These are phyloP conservation scores for Tachycineta bicolor DNA, from an alignment of 2,113 vertebrate species.

Conservation along the genomic window DNA sequence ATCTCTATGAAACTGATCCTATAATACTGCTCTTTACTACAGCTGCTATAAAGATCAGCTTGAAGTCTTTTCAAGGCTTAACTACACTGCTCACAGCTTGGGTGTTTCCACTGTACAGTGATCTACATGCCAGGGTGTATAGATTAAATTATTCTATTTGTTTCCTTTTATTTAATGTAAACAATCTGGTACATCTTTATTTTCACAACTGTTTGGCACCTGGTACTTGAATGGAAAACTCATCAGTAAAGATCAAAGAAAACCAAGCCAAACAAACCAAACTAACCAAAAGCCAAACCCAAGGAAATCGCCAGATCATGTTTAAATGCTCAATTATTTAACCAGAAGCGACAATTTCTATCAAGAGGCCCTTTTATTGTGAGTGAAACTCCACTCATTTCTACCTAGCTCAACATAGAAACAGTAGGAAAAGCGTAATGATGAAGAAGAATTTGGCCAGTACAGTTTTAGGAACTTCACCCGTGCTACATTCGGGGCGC, in stretches of 20 bases:
- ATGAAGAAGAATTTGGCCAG: not conserved
- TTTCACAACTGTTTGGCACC: not conserved
- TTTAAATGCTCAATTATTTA: not conserved
- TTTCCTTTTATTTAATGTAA: not conserved
- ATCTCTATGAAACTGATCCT: not conserved
- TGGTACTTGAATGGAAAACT: not conserved
- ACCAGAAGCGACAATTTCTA: not conserved
- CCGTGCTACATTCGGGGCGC: fast-evolving
- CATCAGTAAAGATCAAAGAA: not conserved
- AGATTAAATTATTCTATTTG: not conserved
- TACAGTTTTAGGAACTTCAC: not conserved
- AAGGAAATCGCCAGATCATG: not conserved
- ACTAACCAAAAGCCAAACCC: no score
- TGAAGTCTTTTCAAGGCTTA: not conserved
- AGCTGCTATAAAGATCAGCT: not conserved
- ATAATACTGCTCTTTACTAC: not conserved
- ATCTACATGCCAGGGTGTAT: not conserved
- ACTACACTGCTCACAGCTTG: not conserved
- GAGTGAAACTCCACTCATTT: not conserved
- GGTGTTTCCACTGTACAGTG: not conserved
- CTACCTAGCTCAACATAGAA: not conserved
- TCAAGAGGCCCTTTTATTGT: not conserved
- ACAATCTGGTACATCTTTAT: not conserved
- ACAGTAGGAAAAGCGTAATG: not conserved
- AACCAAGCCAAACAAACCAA: not conserved